A percentile compares a stretch with the other conserved stretches of the same genome.
phyloP scores from a whole-genome alignment of 2,113 vertebrate genomes.

The Charadrius vociferus region DNA sequence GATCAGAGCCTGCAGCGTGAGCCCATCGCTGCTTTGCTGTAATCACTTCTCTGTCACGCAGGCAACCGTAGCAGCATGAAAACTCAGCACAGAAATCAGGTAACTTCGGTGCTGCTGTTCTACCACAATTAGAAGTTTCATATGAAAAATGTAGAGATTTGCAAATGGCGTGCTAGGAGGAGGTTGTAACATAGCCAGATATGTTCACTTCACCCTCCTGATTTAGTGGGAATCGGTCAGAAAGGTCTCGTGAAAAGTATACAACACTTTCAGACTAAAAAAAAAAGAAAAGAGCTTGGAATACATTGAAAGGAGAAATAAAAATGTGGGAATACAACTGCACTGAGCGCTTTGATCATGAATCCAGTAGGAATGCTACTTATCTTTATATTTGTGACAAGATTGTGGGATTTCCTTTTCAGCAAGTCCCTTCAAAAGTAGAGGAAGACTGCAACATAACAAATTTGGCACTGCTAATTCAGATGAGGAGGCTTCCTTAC shows the following conservation, averaged over 20 bases:
- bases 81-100: neutral
- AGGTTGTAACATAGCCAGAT: neutral
- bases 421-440: neutral
- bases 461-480: neutral
- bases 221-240: conserved; percentile 73
- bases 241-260: conserved; percentile 62
- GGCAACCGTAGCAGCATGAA: neutral
- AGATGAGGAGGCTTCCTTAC: neutral
- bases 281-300: conserved; percentile 62
- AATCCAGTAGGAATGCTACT: conserved; percentile 64
- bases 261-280: conserved; percentile 63
- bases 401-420: conserved; percentile 14
- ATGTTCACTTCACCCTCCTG: neutral
- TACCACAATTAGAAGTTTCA: neutral
- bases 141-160: neutral
- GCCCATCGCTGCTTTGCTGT: neutral
- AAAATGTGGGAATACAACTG: conserved; percentile 55
- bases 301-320: conserved; percentile 66
- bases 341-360: conserved; percentile 67
- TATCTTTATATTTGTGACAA: conserved; percentile 52
- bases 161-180: neutral
- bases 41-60: neutral
- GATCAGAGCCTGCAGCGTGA: neutral
- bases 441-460: neutral
- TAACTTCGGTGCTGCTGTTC: neutral